Evolutionary conservation across 2,113 vertebrate species (phyloP).

Genomic region (Ceyx margarethae): DNA sequence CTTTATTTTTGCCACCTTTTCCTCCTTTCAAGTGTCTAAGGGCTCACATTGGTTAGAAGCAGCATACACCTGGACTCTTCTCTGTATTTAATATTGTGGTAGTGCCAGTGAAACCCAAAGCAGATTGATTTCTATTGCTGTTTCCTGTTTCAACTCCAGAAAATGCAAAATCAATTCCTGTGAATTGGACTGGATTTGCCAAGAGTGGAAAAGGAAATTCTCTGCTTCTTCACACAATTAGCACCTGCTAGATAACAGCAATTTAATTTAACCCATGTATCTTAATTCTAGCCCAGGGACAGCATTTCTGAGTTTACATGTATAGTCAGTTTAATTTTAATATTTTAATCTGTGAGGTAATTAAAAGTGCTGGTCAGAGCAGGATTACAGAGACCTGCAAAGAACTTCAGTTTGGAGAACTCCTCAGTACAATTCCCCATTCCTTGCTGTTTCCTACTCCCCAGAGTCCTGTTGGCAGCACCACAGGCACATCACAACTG

Average conservation of each 20-base stretch:
- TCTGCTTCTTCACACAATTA: not conserved
- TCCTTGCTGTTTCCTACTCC: not conserved
- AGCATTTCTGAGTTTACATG: not conserved
- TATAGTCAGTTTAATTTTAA: not conserved
- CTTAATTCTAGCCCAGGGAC: not conserved
- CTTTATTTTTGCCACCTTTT: not conserved
- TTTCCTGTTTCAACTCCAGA: not conserved
- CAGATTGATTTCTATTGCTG: not conserved
- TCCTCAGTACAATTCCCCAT: not conserved
- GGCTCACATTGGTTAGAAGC: not conserved
- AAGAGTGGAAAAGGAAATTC: not conserved
- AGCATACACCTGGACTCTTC: not conserved
- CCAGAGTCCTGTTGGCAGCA: not conserved
- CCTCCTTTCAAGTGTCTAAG: not conserved
- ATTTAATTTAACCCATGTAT: not conserved
- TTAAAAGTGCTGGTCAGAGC: not conserved
- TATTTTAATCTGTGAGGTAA: not conserved
- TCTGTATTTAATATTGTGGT: not conserved
- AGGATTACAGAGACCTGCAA: not conserved
- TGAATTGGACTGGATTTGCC: not conserved
- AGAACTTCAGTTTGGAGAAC: not conserved
- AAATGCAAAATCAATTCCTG: not conserved
- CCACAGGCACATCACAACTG: not conserved
- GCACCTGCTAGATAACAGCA: not conserved
- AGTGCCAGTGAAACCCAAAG: not conserved